Conservation (phyloP, 2,113 vertebrate species). For the Phyllopteryx taeniolatus region DNA sequence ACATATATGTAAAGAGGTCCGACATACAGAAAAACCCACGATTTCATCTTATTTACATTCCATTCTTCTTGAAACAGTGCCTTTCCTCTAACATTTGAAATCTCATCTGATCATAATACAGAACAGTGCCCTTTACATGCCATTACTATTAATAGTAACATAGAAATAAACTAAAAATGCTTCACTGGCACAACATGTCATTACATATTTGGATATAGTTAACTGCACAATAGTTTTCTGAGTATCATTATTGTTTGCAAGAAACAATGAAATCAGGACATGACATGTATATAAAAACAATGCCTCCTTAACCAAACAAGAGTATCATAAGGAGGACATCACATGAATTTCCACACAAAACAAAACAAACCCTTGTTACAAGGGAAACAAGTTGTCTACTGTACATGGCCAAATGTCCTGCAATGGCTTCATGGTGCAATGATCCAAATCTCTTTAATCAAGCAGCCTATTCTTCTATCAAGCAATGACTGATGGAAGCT, state of each 20-base stretch:
- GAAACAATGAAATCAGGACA: slow-evolving; percentile 15
- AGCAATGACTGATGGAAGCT: slow-evolving; percentile 15
- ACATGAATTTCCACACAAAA: slow-evolving; percentile 55
- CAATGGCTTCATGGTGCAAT: slow-evolving; percentile 64
- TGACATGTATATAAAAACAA: slow-evolving; percentile 18
- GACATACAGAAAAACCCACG: slow-evolving; percentile 59
- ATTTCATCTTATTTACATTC: slow-evolving; percentile 57
- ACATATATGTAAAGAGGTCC: slow-evolving; percentile 51
- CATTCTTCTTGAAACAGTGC: slow-evolving; percentile 61
- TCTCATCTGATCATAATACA: slow-evolving; percentile 41
- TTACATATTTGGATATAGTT: slow-evolving; percentile 57
- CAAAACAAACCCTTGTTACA: slow-evolving; percentile 68
- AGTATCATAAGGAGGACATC: slow-evolving; percentile 10
- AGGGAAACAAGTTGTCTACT: slow-evolving; percentile 66
- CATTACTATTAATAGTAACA: slow-evolving; percentile 38
- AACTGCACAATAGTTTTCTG: slow-evolving; percentile 46
- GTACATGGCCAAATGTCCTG: slow-evolving; percentile 69
- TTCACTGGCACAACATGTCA: slow-evolving; percentile 66
- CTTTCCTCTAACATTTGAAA: slow-evolving; percentile 48
- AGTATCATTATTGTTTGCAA: slow-evolving; percentile 34
- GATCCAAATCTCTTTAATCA: slow-evolving; percentile 46
- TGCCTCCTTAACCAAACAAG: slow-evolving; percentile 18
- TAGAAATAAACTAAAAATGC: slow-evolving; percentile 54
- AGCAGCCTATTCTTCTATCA: slow-evolving; percentile 42
- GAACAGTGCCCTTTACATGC: slow-evolving; percentile 33